Evolutionary conservation across 1,140 invertebrate genomes (phyloP).

Genomic region (Cylas formicarius): DNA sequence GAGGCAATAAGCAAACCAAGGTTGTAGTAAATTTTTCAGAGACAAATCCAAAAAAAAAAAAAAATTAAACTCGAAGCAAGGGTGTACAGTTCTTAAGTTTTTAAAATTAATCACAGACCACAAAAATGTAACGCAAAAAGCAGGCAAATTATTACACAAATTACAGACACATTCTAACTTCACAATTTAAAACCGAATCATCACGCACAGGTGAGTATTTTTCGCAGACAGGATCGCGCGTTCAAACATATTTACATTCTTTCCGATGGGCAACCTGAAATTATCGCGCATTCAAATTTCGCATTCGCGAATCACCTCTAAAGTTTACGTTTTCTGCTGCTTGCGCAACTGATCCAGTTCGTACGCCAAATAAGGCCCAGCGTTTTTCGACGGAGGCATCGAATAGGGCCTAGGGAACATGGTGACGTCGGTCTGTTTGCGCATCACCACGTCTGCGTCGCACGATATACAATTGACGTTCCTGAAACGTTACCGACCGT

Average conservation of each 20-base stretch:
- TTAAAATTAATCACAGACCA: too few species aligned
- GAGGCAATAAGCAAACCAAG: too few species aligned
- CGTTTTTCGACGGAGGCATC: slow-evolving; percentile 47
- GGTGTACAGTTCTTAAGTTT: too few species aligned
- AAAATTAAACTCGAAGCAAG: too few species aligned
- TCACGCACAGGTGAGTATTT: too few species aligned
- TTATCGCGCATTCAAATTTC: not conserved
- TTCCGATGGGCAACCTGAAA: slow-evolving; percentile 37
- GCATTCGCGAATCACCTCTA: not conserved
- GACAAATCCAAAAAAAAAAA: too few species aligned
- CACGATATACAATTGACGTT: slow-evolving; percentile 68
- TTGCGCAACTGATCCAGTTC: slow-evolving; percentile 56
- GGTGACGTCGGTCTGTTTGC: slow-evolving; percentile 47
- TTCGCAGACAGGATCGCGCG: slow-evolving; percentile 28
- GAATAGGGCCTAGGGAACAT: slow-evolving; percentile 41
- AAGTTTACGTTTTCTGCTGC: slow-evolving; percentile 42
- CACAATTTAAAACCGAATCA: too few species aligned
- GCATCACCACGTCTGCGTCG: slow-evolving; percentile 62
- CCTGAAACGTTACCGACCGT: slow-evolving; percentile 36
- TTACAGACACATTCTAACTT: too few species aligned
- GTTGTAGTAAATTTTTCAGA: too few species aligned
- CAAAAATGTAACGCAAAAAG: too few species aligned
- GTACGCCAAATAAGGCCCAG: slow-evolving; percentile 60
- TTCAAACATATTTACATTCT: slow-evolving; percentile 42
- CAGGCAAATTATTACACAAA: too few species aligned